Base-by-base conservation (phyloP, 1,140 invertebrate species). In the Prorops nasuta region DNA sequence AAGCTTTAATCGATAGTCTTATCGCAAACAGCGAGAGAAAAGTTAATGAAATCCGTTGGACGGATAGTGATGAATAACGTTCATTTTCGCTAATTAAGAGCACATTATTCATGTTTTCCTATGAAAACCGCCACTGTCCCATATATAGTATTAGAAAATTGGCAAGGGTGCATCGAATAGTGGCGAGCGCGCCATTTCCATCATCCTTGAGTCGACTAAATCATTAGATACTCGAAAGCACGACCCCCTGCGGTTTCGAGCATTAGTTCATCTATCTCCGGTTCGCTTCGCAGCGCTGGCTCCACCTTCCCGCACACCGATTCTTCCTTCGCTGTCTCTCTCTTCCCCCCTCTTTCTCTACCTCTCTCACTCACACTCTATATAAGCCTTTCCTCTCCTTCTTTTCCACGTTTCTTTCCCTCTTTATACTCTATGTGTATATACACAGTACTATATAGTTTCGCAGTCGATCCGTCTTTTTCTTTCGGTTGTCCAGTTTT, bases 261-360 rank as follows among this genome's bases (percentile, higher is more conserved):
- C 71, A 74, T 75, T 73, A 73, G 72, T 76, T 75, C 67, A 72
- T 74, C 71, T 67, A 69, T 76, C 69, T 72, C 68, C 63, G 60
- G 50, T 64, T 66, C 56, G 64, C 64, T 61, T 65, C 59, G 63
- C 62, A 60, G 60, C 64, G 63, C 49, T 60, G n/a, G n/a, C n/a
- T n/a, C 45, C 54, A 47, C 58, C 48, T 59, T 44, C 44, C 43
- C 55, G 45, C 37, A 16, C 21, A 44, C 15, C 47, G 43, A 17
- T 37, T 52, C 45, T 44, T 56, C 35, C 47, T 44, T 21, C 34
- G 12, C 24, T 31, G 6, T n/a, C 22, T 36, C 37, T n/a, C 40
- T 42, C 19, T 36, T 22, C 28, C 35, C 3, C 3, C 15, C 44
- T 37, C 31, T 18, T 1, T 15, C 20, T 21, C 16, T 35, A 49